Conservation (phyloP, 35 echinoderm and acorn worm species). For the Holothuria glaberrima region DNA sequence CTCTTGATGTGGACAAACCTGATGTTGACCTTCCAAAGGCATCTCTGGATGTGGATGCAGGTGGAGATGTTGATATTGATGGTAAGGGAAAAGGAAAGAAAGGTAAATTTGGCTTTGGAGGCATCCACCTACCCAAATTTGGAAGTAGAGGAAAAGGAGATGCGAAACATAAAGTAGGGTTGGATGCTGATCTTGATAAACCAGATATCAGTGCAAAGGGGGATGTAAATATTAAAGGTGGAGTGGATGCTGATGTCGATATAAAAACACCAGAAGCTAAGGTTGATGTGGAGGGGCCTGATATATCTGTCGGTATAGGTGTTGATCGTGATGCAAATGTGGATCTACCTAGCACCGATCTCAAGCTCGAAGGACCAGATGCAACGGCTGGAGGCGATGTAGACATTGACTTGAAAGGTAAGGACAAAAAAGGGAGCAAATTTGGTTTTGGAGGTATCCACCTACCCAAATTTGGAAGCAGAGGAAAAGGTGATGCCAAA, state of each 20-base stretch:
- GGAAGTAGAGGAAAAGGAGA: slow-evolving; percentile 56
- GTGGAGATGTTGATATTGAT: slow-evolving; percentile 30
- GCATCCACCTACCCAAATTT: slow-evolving; percentile 50
- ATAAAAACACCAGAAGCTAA: slow-evolving; percentile 44
- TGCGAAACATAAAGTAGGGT: slow-evolving; percentile 21
- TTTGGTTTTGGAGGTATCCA: slow-evolving; percentile 49
- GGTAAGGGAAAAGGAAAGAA: slow-evolving; percentile 48
- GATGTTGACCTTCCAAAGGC: slow-evolving; percentile 48
- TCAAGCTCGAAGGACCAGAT: slow-evolving; percentile 20
- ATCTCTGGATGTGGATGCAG: slow-evolving; percentile 13
- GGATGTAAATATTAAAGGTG: slow-evolving; percentile 36
- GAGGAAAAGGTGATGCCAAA: slow-evolving; percentile 50
- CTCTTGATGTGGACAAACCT: slow-evolving; percentile 4
- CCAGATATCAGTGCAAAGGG: slow-evolving; percentile 39
- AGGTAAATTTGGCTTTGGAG: slow-evolving; percentile 29
- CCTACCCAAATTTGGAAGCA: slow-evolving; percentile 37
- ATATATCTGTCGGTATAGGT: slow-evolving; percentile 47
- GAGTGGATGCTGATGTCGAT: slow-evolving; percentile 30
- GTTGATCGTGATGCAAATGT: slow-evolving; percentile 23
- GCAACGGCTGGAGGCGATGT: slow-evolving; percentile 27
- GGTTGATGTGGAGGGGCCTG: slow-evolving; percentile 49
- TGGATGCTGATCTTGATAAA: not conserved
- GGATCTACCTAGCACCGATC: slow-evolving; percentile 42
- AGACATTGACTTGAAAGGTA: slow-evolving; percentile 58
- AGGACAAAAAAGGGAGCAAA: not conserved